Conservation (phyloP, 2,797 vertebrate species). For the Neosilurus mollespiculum region DNA sequence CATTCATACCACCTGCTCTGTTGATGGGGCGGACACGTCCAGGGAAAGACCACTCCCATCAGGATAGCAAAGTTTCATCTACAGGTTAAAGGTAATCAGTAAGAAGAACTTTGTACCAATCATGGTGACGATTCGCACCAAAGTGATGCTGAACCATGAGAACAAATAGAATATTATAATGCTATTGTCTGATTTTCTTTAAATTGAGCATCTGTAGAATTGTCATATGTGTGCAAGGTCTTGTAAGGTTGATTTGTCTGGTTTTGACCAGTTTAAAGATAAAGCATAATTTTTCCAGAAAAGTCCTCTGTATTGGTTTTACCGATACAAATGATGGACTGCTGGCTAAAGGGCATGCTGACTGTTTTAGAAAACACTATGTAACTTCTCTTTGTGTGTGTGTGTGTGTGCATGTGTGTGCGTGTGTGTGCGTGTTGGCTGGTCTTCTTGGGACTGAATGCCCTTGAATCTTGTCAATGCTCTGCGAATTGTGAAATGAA, state of each 20-base stretch:
- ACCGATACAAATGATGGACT: conserved; percentile 52
- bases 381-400: conserved; percentile 11
- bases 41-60: not conserved
- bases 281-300: conserved; percentile 27
- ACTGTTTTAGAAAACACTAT: conserved; percentile 40
- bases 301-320: conserved; percentile 38
- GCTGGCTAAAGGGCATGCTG: conserved; percentile 45
- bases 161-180: not conserved
- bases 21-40: not conserved
- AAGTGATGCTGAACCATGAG: not conserved
- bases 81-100: not conserved
- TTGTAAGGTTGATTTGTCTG: not conserved
- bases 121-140: not conserved
- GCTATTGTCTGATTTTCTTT: not conserved
- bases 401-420: conserved; percentile 34
- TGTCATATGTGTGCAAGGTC: not conserved
- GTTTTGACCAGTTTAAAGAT: conserved; percentile 34
- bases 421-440: conserved; percentile 26
- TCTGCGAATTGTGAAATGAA: conserved; percentile 59
- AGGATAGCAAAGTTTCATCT: not conserved
- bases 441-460: conserved; percentile 40
- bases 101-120: not conserved
- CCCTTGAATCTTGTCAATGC: conserved; percentile 52
- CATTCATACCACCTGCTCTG: not conserved
- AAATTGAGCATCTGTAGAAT: not conserved